Evolutionary conservation across 2,113 vertebrate species (phyloP).

Genomic region (Madoqua kirkii): DNA sequence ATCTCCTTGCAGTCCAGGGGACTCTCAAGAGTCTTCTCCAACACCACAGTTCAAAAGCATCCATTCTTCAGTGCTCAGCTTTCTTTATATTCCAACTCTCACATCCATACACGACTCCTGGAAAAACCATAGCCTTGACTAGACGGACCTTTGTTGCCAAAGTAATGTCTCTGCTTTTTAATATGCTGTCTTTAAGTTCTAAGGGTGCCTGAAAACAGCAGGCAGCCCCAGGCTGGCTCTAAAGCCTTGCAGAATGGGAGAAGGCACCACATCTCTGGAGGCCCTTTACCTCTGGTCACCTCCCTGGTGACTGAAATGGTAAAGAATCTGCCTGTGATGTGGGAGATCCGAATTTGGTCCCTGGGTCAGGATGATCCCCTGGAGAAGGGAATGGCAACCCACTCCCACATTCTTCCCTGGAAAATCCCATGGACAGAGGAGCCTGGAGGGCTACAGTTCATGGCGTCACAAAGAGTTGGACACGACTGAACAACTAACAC

Average conservation of each 20-base stretch:
- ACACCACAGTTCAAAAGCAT: neutral
- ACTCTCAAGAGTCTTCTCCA: neutral
- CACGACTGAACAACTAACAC: neutral
- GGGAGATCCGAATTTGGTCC: neutral
- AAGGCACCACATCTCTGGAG: neutral
- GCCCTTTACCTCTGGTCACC: neutral
- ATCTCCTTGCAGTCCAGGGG: neutral
- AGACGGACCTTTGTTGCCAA: neutral
- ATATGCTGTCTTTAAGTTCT: neutral
- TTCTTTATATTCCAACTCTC: neutral
- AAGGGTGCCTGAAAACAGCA: too few relatives aligned
- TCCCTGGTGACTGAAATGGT: neutral
- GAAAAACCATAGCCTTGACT: neutral
- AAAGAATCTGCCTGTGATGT: neutral
- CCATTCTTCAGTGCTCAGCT: fast-evolving
- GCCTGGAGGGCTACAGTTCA: neutral
- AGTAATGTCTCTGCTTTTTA: neutral
- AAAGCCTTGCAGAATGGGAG: neutral
- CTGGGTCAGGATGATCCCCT: neutral
- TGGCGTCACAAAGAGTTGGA: neutral
- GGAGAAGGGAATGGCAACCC: neutral
- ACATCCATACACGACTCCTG: neutral
- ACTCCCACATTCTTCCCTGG: neutral
- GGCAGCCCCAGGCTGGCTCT: neutral
- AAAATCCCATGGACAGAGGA: neutral